Evolutionary conservation across 2,797 vertebrate species (phyloP).

Genomic region (Thripadectes ignobilis): DNA sequence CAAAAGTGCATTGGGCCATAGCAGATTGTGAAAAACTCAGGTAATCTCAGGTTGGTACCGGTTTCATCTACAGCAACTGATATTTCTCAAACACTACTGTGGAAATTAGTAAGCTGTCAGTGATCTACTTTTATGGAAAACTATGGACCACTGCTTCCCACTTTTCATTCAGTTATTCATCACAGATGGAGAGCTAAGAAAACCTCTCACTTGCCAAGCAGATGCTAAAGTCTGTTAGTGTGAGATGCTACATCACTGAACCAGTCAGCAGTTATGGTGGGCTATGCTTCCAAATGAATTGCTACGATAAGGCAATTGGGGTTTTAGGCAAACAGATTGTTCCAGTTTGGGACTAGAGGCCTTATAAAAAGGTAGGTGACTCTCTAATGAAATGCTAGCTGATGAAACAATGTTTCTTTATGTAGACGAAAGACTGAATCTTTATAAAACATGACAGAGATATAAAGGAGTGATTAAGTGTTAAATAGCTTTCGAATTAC

Average conservation of each 20-base stretch:
- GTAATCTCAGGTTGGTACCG: background rate
- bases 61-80: background rate
- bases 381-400: background rate
- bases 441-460: background rate
- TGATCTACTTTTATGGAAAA: background rate
- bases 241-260: background rate
- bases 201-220: background rate
- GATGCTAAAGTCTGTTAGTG: background rate
- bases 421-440: background rate
- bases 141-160: background rate
- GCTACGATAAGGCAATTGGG: background rate
- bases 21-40: background rate
- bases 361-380: background rate
- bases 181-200: background rate
- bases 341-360: background rate
- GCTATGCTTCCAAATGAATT: background rate
- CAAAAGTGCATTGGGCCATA: background rate
- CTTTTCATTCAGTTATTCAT: background rate
- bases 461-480: background rate
- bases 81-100: background rate
- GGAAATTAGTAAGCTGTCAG: background rate
- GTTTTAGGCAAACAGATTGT: background rate
- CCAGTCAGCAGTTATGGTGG: rapidly evolving
- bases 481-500: background rate
- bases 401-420: background rate